Evolutionary conservation across 1,140 invertebrate species (phyloP).

Genomic region (Argopecten irradians): DNA sequence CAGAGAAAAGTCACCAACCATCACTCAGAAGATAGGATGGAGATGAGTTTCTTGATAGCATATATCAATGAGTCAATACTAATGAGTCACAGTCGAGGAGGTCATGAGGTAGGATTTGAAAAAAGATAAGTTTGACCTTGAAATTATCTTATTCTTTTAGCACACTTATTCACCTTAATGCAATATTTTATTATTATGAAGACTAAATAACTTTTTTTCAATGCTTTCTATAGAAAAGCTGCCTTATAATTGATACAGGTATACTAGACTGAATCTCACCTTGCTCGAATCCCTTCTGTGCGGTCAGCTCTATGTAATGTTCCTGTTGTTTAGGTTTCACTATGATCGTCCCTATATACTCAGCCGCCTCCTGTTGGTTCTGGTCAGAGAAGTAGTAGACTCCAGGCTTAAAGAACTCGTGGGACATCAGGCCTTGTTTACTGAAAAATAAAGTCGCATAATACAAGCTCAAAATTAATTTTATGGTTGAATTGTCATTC

Average conservation of each 20-base stretch:
- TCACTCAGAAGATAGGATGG: too few species aligned
- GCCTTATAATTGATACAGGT: neutral
- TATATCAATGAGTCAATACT: too few species aligned
- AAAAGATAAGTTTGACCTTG: too few species aligned
- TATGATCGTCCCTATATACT: constrained; percentile 77
- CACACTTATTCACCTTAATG: too few species aligned
- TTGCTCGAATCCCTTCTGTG: constrained; percentile 70
- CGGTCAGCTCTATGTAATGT: constrained; percentile 69
- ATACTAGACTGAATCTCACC: constrained; percentile 57
- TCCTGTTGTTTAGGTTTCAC: constrained; percentile 75
- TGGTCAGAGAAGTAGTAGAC: constrained; percentile 77
- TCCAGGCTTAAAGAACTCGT: constrained; percentile 73
- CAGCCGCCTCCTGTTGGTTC: constrained; percentile 74
- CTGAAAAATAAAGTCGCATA: constrained; percentile 55
- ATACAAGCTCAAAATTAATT: neutral
- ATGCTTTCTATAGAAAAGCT: neutral
- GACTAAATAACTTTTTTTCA: neutral
- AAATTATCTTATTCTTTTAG: too few species aligned
- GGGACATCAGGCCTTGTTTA: constrained; percentile 73
- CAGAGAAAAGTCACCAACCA: too few species aligned
- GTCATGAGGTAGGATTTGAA: too few species aligned
- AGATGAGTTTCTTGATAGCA: too few species aligned
- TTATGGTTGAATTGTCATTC: too few species aligned
- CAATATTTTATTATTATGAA: constrained; percentile 23
- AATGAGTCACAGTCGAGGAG: too few species aligned